phyloP scores from a whole-genome alignment of 2,113 vertebrate genomes.

The Odobenus rosmarus region DNA sequence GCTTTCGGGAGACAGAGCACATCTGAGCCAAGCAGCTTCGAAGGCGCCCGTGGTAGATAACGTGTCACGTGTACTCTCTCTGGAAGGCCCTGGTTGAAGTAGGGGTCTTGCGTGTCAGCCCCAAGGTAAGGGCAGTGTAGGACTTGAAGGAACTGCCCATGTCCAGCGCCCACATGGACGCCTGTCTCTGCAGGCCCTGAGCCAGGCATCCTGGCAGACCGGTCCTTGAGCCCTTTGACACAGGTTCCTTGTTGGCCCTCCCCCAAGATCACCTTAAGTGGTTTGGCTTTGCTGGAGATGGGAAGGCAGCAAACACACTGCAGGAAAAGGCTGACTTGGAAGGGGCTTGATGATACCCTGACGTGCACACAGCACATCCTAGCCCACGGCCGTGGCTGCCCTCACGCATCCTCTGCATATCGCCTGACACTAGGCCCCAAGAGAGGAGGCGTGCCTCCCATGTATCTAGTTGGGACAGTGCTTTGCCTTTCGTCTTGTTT shows the following conservation, averaged over 20 bases:
- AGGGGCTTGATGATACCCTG: background rate
- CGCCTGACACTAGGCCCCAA: background rate
- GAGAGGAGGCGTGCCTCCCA: rapidly evolving
- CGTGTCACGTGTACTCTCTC: rapidly evolving
- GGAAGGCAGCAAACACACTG: rapidly evolving
- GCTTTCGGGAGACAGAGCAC: background rate
- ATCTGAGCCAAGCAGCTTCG: background rate
- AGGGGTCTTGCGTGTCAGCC: no score
- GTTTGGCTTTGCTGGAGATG: background rate
- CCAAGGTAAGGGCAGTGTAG: background rate
- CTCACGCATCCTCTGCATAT: background rate
- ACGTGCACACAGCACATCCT: background rate
- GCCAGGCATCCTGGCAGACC: rapidly evolving
- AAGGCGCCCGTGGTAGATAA: background rate
- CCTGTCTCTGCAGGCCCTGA: background rate
- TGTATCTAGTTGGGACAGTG: rapidly evolving
- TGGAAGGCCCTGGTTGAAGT: rapidly evolving
- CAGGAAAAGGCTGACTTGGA: rapidly evolving
- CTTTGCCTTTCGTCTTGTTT: background rate
- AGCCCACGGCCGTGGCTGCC: rapidly evolving
- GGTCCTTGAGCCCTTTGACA: rapidly evolving
- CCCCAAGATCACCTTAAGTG: rapidly evolving
- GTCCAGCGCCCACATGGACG: rapidly evolving
- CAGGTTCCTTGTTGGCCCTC: rapidly evolving
- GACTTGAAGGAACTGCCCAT: rapidly evolving